These are phyloP conservation scores for Metopolophium dirhodum DNA, from an alignment of 1,140 invertebrate genomes.

Conservation along the genomic window DNA sequence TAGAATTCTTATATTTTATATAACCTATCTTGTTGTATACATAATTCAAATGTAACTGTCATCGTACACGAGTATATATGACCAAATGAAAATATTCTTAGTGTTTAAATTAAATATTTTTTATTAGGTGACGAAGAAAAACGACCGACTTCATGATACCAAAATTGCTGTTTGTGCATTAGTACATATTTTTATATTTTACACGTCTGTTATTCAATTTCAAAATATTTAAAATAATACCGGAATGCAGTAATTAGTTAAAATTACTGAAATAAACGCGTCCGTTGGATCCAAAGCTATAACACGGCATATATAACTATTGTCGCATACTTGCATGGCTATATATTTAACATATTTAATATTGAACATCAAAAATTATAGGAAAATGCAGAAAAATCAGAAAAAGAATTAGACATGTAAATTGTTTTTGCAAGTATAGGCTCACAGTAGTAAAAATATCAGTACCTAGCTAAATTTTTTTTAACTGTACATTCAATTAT, in stretches of 20 bases:
- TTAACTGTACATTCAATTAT: constrained; percentile 27
- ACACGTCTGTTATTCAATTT: neutral
- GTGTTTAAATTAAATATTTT: constrained; percentile 8
- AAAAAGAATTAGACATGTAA: neutral
- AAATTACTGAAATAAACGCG: neutral
- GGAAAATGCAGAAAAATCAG: too few relatives aligned
- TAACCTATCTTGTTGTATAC: neutral
- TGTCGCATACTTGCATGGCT: neutral
- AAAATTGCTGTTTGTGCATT: neutral
- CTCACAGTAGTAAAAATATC: neutral
- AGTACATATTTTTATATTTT: neutral
- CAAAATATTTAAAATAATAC: neutral
- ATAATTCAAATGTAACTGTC: neutral
- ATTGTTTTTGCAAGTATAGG: too few relatives aligned
- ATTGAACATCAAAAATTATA: neutral
- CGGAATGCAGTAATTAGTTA: neutral
- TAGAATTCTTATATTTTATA: constrained; percentile 4
- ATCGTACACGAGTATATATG: neutral
- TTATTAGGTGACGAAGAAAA: constrained; percentile 5
- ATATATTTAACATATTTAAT: neutral
- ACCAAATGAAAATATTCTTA: neutral
- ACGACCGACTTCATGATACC: neutral
- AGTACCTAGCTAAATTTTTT: neutral
- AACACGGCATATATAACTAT: neutral
- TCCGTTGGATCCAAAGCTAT: neutral